Base-by-base conservation (phyloP, 2,888 invertebrate species). In the Frankliniella intonsa region DNA sequence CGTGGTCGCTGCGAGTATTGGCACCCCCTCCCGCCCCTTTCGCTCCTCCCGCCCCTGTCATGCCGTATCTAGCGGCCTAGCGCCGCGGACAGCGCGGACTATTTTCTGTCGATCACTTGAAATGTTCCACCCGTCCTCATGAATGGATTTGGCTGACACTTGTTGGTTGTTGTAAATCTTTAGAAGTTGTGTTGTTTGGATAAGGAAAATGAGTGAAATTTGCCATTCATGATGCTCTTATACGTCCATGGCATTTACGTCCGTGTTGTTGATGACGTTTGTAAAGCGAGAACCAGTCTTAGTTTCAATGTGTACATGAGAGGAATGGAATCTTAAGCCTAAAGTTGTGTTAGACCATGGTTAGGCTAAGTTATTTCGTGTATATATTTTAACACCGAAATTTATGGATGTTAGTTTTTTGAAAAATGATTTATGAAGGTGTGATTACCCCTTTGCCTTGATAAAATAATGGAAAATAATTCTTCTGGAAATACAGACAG, bases 91-190 rank as follows among this genome's bases (percentile, higher is more conserved):
- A 0, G 55, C 5, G 55, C 55, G 69, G 22, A 69, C 69, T 69
- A 69, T 69, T 69, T 69, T 0, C 22, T 10, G n/a, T 19, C 22
- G 69, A 19, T n/a, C 69, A 5, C 11, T 69, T 69, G 69, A 69
- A 69, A 69, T 22, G 69, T n/a, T 69, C 69, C 69, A 69, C 22
- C 69, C 19, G 69, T 69, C 69, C 69, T 19, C n/a, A 69, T 69
- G 69, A 69, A 69, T 69, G 69, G 22, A 22, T 69, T 69, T 22
- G 69, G 69, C 69, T 69, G 69, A 69, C 69, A 69, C 69, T 69
- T 69, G 69, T 69, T 69, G 69, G 69, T 69, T 69, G 22, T 69
- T 69, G 69, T 22, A 69, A 69, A n/a, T 69, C 69, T 69, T 22
- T 19, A 22, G 19, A 19, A 69, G 22, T 69, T 69, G 19, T 69